phyloP scores from a whole-genome alignment of 2,113 vertebrate species.

The Cochlearius cochlearius region DNA sequence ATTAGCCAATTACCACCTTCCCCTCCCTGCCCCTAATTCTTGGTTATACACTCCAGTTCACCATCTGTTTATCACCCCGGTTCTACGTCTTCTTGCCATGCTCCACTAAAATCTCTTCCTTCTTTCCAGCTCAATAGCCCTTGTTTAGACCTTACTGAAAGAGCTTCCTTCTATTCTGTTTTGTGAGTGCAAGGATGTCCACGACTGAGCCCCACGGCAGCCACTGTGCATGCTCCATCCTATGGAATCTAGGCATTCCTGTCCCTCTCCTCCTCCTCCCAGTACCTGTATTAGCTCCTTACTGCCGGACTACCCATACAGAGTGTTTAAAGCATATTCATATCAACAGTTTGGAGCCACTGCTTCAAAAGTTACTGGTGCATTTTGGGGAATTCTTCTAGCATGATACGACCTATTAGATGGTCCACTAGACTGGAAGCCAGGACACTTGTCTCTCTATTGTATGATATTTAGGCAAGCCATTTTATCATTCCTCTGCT shows the following conservation, averaged over 20 bases:
- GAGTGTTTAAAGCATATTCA: not conserved
- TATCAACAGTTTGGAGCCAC: not conserved
- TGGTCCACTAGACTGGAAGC: not conserved
- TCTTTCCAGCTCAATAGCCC: not conserved
- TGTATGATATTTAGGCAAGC: not conserved
- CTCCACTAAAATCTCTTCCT: not conserved
- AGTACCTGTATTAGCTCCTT: not conserved
- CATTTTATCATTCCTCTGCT: not conserved
- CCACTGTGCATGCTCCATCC: not conserved
- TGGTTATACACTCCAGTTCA: not conserved
- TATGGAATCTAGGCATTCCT: not conserved
- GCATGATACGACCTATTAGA: not conserved
- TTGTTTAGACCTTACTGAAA: not conserved
- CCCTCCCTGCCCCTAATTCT: not conserved
- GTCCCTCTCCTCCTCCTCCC: not conserved
- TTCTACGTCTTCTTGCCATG: not conserved
- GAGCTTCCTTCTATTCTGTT: not conserved
- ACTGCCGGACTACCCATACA: not conserved
- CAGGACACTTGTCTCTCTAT: not conserved
- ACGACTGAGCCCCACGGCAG: not conserved
- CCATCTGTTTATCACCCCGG: not conserved
- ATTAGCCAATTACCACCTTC: not conserved
- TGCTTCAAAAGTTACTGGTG: not conserved
- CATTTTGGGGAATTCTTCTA: not conserved
- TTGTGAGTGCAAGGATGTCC: not conserved